A percentile compares a stretch with the other conserved stretches of the same genome.
Conservation (phyloP, 2,113 vertebrate species). For the Dicentrarchus labrax region DNA sequence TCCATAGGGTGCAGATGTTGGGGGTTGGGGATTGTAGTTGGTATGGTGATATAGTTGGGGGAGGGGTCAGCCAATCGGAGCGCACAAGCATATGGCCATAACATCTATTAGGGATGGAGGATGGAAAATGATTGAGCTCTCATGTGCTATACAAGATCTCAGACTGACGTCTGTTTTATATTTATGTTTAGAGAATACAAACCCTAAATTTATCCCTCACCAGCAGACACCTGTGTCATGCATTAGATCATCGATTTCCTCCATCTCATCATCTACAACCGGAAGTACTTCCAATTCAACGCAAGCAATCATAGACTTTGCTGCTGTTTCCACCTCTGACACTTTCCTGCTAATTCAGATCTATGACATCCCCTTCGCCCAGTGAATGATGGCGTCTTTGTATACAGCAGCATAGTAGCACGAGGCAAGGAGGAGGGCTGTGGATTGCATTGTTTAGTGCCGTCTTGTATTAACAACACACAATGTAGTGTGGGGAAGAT, state of each 20-base stretch:
- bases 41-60: conserved; percentile 63
- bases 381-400: conserved; percentile 60
- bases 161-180: conserved; percentile 2
- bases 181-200: conserved; percentile 8
- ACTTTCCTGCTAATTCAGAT: conserved; percentile 68
- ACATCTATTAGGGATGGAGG: conserved; percentile 33
- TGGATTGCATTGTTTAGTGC: conserved; percentile 82
- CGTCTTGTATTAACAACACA: conserved; percentile 80
- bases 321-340: conserved; percentile 48
- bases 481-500: conserved; percentile 76
- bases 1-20: conserved; percentile 74
- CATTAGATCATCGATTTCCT: conserved; percentile 36
- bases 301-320: conserved; percentile 41
- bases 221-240: conserved; percentile 34
- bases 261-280: conserved; percentile 15
- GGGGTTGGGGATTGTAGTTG: conserved; percentile 56
- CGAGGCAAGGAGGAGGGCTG: conserved; percentile 39
- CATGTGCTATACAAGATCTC: not conserved
- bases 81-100: conserved; percentile 49
- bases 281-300: conserved; percentile 60
- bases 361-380: conserved; percentile 57
- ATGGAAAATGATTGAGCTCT: conserved; percentile 31
- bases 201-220: not conserved
- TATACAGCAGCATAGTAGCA: conserved; percentile 36
- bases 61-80: conserved; percentile 57